A percentile compares a stretch with the other conserved stretches of the same genome.
Conservation (phyloP, 2,888 invertebrate genomes). For the Leptura quadrifasciata region DNA sequence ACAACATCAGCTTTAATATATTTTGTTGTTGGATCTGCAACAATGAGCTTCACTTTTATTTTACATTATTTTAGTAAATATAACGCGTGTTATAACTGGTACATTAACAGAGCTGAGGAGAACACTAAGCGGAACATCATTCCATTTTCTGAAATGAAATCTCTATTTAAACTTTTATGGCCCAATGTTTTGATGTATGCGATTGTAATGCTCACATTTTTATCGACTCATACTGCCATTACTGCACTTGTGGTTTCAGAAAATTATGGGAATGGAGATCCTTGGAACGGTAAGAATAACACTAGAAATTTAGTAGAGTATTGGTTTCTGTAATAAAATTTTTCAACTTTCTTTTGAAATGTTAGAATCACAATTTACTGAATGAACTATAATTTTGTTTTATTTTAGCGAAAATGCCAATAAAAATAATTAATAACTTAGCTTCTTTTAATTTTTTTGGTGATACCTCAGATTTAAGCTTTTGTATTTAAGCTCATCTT, state of each 20-base stretch:
- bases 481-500: too few species aligned
- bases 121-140: neutral
- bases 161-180: conserved; percentile 48
- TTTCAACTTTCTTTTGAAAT: too few species aligned
- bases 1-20: conserved; percentile 54
- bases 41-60: conserved; percentile 11
- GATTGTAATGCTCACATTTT: conserved; percentile 42
- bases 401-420: too few species aligned
- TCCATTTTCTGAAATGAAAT: neutral
- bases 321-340: too few species aligned
- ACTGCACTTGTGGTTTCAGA: conserved; percentile 57
- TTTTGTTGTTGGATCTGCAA: conserved; percentile 47
- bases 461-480: too few species aligned
- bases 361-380: too few species aligned
- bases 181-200: conserved; percentile 45
- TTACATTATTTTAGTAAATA: conserved; percentile 3
- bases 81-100: neutral
- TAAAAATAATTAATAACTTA: too few species aligned
- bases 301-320: neutral
- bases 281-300: conserved; percentile 55
- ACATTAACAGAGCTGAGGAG: neutral
- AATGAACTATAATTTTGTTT: too few species aligned
- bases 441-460: too few species aligned
- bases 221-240: conserved; percentile 53
- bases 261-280: conserved; percentile 50